Conservation (phyloP, 2,888 invertebrate species). For the Cheilosia vernalis region DNA sequence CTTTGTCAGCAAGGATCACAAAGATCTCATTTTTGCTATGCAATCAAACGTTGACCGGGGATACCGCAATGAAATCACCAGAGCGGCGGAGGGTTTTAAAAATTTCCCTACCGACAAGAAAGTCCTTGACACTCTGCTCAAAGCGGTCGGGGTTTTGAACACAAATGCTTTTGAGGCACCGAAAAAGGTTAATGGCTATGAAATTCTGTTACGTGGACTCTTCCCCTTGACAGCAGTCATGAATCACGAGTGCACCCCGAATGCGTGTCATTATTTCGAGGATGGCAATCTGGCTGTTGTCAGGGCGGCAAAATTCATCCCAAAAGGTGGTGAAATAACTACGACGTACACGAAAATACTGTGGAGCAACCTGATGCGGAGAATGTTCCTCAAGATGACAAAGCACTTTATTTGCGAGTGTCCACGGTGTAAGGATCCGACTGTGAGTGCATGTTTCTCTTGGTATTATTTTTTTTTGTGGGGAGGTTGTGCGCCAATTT, state of each 20-base stretch:
- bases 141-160: conserved; percentile 82
- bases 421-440: conserved; percentile 88
- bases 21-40: conserved; percentile 81
- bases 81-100: conserved; percentile 81
- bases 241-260: conserved; percentile 89
- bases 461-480: background rate
- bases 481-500: background rate
- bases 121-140: conserved; percentile 80
- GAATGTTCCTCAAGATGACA: conserved; percentile 86
- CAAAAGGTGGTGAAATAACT: conserved; percentile 88
- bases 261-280: conserved; percentile 88
- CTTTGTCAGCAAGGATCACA: conserved; percentile 79
- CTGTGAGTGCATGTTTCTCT: conserved; percentile 84
- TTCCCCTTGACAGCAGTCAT: conserved; percentile 89
- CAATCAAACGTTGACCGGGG: conserved; percentile 81
- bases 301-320: conserved; percentile 86
- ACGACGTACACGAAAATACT: conserved; percentile 89
- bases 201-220: conserved; percentile 86
- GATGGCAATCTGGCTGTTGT: conserved; percentile 86
- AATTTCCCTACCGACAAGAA: conserved; percentile 82
- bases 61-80: conserved; percentile 81
- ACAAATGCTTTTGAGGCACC: conserved; percentile 83
- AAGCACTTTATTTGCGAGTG: conserved; percentile 89
- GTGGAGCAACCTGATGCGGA: conserved; percentile 88
- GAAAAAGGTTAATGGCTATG: conserved; percentile 79